Conservation (phyloP, 2,888 invertebrate genomes). For the Nasonovia ribisnigri region DNA sequence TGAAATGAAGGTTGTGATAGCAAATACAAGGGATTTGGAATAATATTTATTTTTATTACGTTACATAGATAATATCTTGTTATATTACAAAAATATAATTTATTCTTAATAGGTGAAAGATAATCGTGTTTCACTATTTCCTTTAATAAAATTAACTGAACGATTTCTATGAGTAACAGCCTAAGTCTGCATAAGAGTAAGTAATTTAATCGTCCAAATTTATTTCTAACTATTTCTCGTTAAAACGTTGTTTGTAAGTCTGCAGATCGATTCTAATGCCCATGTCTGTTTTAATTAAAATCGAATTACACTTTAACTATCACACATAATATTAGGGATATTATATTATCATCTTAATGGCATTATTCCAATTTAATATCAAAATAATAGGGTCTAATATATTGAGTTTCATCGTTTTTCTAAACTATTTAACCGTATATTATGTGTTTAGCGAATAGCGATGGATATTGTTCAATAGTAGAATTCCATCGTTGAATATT, state of each 20-base stretch:
- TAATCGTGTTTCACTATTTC: background rate
- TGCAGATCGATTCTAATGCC: background rate
- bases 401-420: background rate
- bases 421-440: background rate
- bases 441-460: background rate
- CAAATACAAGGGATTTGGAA: background rate
- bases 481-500: background rate
- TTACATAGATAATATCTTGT: background rate
- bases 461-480: background rate
- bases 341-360: background rate
- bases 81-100: background rate
- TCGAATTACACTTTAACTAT: background rate
- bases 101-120: background rate
- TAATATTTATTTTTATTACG: background rate
- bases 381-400: background rate
- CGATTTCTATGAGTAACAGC: too few relatives aligned
- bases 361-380: conserved; percentile 24
- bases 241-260: conserved; percentile 24
- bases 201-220: background rate
- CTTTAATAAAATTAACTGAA: background rate
- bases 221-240: conserved; percentile 26
- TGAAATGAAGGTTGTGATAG: conserved; percentile 3
- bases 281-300: conserved; percentile 27
- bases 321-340: background rate
- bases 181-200: background rate